Conservation (phyloP, 2,888 invertebrate species). For the Chrysomela aeneicollis region DNA sequence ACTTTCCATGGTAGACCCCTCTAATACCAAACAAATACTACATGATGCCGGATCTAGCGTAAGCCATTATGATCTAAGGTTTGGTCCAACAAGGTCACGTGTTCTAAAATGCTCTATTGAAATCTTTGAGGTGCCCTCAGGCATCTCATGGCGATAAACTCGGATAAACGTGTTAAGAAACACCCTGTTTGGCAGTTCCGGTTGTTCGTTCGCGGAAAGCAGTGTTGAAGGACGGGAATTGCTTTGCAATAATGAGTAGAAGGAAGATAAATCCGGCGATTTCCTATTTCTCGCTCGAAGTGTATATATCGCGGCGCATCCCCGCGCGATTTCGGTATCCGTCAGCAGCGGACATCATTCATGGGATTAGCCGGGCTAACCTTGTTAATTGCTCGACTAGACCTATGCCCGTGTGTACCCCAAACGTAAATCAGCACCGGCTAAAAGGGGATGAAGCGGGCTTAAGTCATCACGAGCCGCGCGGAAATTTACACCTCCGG, state of each 20-base stretch:
- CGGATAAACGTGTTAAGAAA: too few species aligned
- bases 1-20: too few species aligned
- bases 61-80: too few species aligned
- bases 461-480: slow-evolving; percentile 61
- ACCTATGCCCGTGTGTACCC: slow-evolving; percentile 57
- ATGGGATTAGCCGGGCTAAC: slow-evolving; percentile 64
- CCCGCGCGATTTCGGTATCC: slow-evolving; percentile 52
- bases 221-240: not conserved
- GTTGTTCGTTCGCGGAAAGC: too few species aligned
- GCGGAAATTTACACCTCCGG: slow-evolving; percentile 57
- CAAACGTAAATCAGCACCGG: slow-evolving; percentile 62
- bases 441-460: slow-evolving; percentile 61
- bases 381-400: slow-evolving; percentile 64
- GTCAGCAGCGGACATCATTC: slow-evolving; percentile 63
- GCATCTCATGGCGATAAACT: too few species aligned
- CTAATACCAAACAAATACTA: too few species aligned
- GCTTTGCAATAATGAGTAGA: not conserved
- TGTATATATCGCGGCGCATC: slow-evolving; percentile 26
- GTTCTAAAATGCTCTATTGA: too few species aligned
- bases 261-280: slow-evolving; percentile 2
- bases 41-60: too few species aligned
- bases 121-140: too few species aligned
- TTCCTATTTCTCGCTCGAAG: not conserved
- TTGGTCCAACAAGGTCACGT: too few species aligned
- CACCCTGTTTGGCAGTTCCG: too few species aligned